Percentiles rank a stretch among this genome's conserved stretches.
Evolutionary conservation across 2,113 vertebrate genomes (phyloP).

Genomic region (Amazona vittata): DNA sequence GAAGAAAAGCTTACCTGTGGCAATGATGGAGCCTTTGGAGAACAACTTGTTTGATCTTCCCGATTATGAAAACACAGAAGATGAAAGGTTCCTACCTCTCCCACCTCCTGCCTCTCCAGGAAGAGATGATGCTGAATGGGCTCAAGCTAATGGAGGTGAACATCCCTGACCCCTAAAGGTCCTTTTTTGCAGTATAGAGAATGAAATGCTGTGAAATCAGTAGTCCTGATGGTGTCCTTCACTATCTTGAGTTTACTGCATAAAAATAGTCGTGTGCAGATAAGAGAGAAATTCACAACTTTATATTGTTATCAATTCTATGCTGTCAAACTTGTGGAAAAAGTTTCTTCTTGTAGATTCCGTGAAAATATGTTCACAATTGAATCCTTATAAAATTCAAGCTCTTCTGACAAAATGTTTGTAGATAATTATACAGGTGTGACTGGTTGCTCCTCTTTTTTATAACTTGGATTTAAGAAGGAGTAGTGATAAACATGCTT

Average conservation of each 20-base stretch:
- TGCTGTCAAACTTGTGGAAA: neutral
- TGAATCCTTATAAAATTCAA: neutral
- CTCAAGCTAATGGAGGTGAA: constrained; percentile 74
- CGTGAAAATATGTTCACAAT: rapidly evolving
- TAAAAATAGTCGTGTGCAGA: neutral
- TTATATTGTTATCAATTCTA: rapidly evolving
- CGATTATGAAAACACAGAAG: constrained; percentile 79
- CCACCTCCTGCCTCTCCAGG: constrained; percentile 88
- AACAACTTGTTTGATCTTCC: constrained; percentile 72
- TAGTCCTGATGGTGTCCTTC: neutral
- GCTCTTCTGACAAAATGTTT: neutral
- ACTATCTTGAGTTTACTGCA: neutral
- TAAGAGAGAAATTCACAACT: neutral
- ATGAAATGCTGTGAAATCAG: neutral
- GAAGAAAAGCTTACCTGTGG: neutral
- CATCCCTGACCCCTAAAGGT: neutral
- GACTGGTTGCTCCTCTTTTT: neutral
- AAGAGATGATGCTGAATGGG: constrained; percentile 59
- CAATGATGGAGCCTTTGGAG: constrained; percentile 77
- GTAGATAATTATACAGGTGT: neutral
- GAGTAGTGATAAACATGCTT: neutral
- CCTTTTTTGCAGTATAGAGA: neutral
- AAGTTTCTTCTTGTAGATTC: neutral
- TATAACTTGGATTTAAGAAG: neutral
- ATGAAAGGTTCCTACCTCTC: constrained; percentile 86